Evolutionary conservation across 2,888 invertebrate genomes (phyloP).

Genomic region (Sepioteuthis lessoniana): DNA sequence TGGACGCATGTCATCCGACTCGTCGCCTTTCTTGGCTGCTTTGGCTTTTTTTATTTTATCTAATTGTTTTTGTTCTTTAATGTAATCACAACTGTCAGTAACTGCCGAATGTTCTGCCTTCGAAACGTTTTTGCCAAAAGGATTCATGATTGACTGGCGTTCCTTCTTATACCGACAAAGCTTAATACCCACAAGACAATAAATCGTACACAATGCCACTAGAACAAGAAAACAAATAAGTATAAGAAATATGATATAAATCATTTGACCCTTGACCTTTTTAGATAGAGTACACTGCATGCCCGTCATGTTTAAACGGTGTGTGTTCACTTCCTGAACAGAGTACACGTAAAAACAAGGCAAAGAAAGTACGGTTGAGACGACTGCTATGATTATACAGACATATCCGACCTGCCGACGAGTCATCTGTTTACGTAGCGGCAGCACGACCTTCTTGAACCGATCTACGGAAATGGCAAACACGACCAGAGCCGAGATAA

Average conservation of each 20-base stretch:
- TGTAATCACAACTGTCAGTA: constrained; percentile 23
- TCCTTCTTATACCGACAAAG: constrained; percentile 25
- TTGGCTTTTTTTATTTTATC: neutral
- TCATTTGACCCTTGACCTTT: neutral
- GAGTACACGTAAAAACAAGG: neutral
- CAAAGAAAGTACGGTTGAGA: neutral
- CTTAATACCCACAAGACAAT: neutral
- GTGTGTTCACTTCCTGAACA: neutral
- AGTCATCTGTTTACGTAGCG: neutral
- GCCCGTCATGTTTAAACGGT: neutral
- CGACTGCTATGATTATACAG: neutral
- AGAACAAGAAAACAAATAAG: neutral
- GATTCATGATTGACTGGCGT: neutral
- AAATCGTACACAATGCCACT: neutral
- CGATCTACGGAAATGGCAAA: constrained; percentile 39
- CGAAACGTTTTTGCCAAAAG: neutral
- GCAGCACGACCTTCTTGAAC: constrained; percentile 38
- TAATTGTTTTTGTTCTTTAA: neutral
- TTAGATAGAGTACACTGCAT: neutral
- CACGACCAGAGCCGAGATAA: neutral
- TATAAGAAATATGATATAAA: neutral
- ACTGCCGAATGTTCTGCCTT: neutral
- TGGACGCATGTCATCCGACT: neutral
- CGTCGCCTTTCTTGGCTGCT: neutral
- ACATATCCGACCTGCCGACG: neutral